Percentiles rank a stretch among this genome's conserved stretches.
phyloP scores from a whole-genome alignment of 2,797 vertebrate genomes.

The Lithobates pipiens region DNA sequence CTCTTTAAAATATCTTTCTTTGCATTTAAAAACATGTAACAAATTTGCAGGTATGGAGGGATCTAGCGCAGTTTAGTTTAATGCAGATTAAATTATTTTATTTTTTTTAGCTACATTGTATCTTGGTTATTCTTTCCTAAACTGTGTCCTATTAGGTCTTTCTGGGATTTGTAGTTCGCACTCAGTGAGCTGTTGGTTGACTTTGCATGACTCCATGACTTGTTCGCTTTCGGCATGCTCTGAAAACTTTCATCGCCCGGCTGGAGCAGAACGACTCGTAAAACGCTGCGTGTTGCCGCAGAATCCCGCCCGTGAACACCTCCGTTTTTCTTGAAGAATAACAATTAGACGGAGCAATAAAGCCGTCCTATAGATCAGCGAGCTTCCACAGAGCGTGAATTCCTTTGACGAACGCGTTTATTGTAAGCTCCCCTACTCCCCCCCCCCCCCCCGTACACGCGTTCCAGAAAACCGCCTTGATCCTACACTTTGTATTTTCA shows the following conservation, averaged over 20 bases:
- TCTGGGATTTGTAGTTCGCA: background rate
- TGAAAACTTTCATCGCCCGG: conserved; percentile 22
- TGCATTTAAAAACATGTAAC: no score
- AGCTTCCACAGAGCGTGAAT: conserved; percentile 34
- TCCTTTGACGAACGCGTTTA: conserved; percentile 24
- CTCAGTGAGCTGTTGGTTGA: background rate
- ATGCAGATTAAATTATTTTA: no score
- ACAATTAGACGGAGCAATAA: conserved; percentile 55
- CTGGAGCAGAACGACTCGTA: conserved; percentile 38
- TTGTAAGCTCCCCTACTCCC: background rate
- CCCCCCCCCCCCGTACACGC: background rate
- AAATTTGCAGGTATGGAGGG: no score
- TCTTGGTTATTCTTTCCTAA: no score
- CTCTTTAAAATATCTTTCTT: no score
- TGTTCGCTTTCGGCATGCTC: conserved; percentile 5
- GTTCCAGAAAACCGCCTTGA: background rate
- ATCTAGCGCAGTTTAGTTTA: no score
- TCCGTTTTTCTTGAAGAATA: conserved; percentile 46
- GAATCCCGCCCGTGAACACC: conserved; percentile 33
- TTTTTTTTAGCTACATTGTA: no score
- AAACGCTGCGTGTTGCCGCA: conserved; percentile 24
- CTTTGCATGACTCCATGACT: background rate
- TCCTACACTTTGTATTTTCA: background rate
- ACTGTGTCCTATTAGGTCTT: no score
- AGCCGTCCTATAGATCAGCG: conserved; percentile 30